Evolutionary conservation across 1,140 invertebrate species (phyloP), one percentile per base, ranked within the genome.

Genomic region (Diorhabda elongata): DNA sequence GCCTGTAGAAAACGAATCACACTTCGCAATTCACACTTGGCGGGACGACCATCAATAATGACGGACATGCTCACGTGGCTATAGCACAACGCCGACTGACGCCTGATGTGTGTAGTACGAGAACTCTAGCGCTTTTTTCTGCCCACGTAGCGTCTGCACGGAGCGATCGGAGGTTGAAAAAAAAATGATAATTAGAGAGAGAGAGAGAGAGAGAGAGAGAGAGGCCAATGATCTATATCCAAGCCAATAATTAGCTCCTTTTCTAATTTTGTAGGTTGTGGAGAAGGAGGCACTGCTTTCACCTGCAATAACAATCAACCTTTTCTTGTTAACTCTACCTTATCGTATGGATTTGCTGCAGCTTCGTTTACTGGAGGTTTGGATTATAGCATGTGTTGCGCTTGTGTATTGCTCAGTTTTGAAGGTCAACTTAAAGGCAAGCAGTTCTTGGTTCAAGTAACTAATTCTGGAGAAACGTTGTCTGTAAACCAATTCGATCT

Each of bases 271-370:
- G n/a, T 52, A 52, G 63, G 69, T 57, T 71, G 70, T 45, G 70
- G 5, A 8, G 64, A 57, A 4, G 67, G 61, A 47, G 62, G 59
- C 42, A 45, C 47, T 0, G 43, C 67, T 42, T 71, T 62, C 59
- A 69, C 62, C n/a, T 71, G 70, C 42, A 69, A 61, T 44, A 71
- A 71, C 45, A 26, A 71, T 9, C 70, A 71, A 63, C 70, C 70
- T 2, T 69, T 43, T 42, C n/a, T 71, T 3, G 56, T 71, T 9
- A 71, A 71, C 44, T 66, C 63, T 9, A 71, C 70, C 6, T 58
- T 71, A n/a, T 63, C 70, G 2, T 71, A 69, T 59, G 70, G 70
- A 26, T 71, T 71, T 60, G 63, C 67, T 26, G 67, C 70, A 42
- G 70, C 64, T 56, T 71, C 70, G 0, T 71, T 71, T 58, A 58